These are phyloP conservation scores for Epinotia ramella DNA, from an alignment of 2,888 invertebrate species.

Conservation along the genomic window DNA sequence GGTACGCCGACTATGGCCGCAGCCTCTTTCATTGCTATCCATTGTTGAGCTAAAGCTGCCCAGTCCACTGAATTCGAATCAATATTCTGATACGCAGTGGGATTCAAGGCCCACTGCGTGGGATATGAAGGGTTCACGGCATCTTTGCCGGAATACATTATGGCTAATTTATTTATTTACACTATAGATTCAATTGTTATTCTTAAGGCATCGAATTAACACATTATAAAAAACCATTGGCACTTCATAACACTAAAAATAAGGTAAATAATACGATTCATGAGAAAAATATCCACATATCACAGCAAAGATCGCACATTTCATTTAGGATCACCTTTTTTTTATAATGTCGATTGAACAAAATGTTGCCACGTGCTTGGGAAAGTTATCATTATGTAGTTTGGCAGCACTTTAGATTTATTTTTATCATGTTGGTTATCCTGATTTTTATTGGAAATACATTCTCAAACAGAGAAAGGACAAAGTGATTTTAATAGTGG, in stretches of 20 bases:
- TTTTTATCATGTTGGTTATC: slow-evolving; percentile 7
- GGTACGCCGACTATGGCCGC: slow-evolving; percentile 85
- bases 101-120: slow-evolving; percentile 93
- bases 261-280: slow-evolving; percentile 37
- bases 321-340: slow-evolving; percentile 24
- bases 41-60: slow-evolving; percentile 98
- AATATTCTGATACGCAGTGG: slow-evolving; percentile 92
- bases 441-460: not conserved
- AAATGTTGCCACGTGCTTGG: slow-evolving; percentile 7
- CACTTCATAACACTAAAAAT: slow-evolving; percentile 46
- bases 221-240: slow-evolving; percentile 45
- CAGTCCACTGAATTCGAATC: slow-evolving; percentile 96
- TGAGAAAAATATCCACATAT: slow-evolving; percentile 27
- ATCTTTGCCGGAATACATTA: slow-evolving; percentile 86
- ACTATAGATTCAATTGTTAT: slow-evolving; percentile 37
- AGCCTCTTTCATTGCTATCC: slow-evolving; percentile 98
- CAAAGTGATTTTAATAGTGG: not conserved
- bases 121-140: slow-evolving; percentile 87
- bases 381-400: not conserved
- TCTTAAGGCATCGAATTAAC: slow-evolving; percentile 44
- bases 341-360: slow-evolving; percentile 9
- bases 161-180: slow-evolving; percentile 52
- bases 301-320: slow-evolving; percentile 42
- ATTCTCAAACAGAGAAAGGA: too few species aligned
- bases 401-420: not conserved